A percentile compares a stretch with the other conserved stretches of the same genome.
Conservation (phyloP, 2,888 invertebrate genomes). For the Mycalesis mineus region DNA sequence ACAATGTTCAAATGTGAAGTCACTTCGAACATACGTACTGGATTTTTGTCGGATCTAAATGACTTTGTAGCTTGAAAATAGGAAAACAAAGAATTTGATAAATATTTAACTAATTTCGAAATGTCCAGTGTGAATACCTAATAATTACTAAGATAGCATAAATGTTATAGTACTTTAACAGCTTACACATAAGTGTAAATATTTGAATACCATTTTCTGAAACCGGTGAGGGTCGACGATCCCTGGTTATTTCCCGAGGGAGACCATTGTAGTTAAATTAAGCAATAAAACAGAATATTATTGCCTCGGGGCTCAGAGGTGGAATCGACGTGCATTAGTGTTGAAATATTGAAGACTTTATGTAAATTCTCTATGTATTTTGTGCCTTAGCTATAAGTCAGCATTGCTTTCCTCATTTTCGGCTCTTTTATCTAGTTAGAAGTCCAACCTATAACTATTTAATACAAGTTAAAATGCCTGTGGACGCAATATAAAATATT, state of each 20-base stretch:
- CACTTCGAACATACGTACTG: too few relatives aligned
- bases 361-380: not conserved
- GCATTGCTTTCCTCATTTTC: too few relatives aligned
- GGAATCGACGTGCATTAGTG: not conserved
- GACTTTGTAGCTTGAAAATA: too few relatives aligned
- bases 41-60: too few relatives aligned
- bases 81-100: too few relatives aligned
- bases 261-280: not conserved
- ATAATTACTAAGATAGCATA: not conserved
- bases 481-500: too few relatives aligned
- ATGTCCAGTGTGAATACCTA: not conserved
- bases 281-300: not conserved
- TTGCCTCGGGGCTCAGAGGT: conserved; percentile 1
- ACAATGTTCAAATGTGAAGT: too few relatives aligned
- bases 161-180: not conserved
- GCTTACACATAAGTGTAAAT: not conserved
- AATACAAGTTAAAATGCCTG: too few relatives aligned
- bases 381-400: too few relatives aligned
- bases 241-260: not conserved
- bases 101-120: too few relatives aligned
- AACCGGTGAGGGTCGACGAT: not conserved
- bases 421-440: too few relatives aligned
- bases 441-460: too few relatives aligned
- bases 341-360: not conserved
- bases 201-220: not conserved